These are phyloP conservation scores for Trachythela sp. DNA, from an alignment of 64 coral and sea anemone genomes.

Conservation along the genomic window DNA sequence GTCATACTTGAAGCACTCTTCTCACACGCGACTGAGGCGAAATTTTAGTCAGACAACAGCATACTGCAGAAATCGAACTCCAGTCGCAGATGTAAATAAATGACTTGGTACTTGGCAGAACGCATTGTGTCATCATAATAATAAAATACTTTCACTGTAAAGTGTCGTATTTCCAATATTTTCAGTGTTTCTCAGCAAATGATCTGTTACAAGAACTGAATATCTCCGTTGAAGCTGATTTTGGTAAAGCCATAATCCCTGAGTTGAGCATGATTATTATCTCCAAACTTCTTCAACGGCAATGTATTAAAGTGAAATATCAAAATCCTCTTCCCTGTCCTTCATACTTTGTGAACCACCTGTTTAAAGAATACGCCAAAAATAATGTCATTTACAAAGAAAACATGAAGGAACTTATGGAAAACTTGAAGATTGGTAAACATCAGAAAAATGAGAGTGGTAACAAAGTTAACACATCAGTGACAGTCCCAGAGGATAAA, in stretches of 20 bases:
- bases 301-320: not conserved
- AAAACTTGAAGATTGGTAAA: conserved; percentile 10
- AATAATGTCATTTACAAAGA: not conserved
- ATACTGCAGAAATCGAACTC: not conserved
- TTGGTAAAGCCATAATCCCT: not conserved
- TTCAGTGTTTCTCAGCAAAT: not conserved
- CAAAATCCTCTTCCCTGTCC: not conserved
- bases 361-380: not conserved
- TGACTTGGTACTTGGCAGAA: no score
- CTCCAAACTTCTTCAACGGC: not conserved
- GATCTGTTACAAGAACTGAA: conserved; percentile 3
- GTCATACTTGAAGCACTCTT: no score
- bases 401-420: not conserved
- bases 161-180: not conserved
- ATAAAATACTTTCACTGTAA: not conserved
- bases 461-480: not conserved
- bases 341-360: not conserved
- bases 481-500: not conserved
- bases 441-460: not conserved
- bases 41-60: no score
- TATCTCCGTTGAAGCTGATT: not conserved
- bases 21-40: no score
- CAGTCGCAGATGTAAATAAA: not conserved
- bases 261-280: not conserved
- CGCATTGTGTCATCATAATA: no score